A percentile compares a stretch with the other conserved stretches of the same genome.
phyloP scores from a whole-genome alignment of 1,140 invertebrate species.

The Steinernema khuongi region DNA sequence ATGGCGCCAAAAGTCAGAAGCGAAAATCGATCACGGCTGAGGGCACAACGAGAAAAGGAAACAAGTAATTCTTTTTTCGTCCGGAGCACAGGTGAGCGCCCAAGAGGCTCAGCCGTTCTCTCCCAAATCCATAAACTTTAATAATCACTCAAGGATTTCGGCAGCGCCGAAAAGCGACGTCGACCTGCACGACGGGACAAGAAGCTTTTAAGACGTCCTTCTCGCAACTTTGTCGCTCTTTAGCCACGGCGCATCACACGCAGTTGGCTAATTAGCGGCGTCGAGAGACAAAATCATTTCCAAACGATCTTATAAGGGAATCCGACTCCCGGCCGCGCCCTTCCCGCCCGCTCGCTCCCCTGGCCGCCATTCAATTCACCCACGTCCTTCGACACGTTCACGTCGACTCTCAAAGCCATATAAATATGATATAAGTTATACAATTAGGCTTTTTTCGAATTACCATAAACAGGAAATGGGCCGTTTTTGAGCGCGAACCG shows the following conservation, averaged over 20 bases:
- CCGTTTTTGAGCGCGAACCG: background rate
- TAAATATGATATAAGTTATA: background rate
- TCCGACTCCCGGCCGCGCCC: background rate
- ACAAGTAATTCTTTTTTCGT: background rate
- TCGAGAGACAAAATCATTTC: background rate
- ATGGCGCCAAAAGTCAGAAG: background rate
- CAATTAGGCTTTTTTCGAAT: background rate
- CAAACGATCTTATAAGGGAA: background rate
- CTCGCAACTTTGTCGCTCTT: background rate
- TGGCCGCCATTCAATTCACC: background rate
- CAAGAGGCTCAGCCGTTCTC: background rate
- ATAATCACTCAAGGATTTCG: constrained; percentile 13
- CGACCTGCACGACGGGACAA: background rate
- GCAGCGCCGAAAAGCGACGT: background rate
- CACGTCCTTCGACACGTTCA: background rate
- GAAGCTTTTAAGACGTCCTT: constrained; percentile 11
- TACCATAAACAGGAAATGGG: background rate
- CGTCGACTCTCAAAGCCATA: background rate
- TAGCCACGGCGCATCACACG: background rate
- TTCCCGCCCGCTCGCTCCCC: background rate
- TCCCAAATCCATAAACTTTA: constrained; percentile 14
- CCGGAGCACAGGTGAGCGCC: background rate
- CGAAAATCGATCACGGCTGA: background rate
- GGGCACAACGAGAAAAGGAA: no score
- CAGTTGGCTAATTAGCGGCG: constrained; percentile 2